A percentile compares a stretch with the other conserved stretches of the same genome.
These are phyloP conservation scores for Pyrocephalus nanus DNA, from an alignment of 2,797 vertebrate genomes.

Conservation along the genomic window DNA sequence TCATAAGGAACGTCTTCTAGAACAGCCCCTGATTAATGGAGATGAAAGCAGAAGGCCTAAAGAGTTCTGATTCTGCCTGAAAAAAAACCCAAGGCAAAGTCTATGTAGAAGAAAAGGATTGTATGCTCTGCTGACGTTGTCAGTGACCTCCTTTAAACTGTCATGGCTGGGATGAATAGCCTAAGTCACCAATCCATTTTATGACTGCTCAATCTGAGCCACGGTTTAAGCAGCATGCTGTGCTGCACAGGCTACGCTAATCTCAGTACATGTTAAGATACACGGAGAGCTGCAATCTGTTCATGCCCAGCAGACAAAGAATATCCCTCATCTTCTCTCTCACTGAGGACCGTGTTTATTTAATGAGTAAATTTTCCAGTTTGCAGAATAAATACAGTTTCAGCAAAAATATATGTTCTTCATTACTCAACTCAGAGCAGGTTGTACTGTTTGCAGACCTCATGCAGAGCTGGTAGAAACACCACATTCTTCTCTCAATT, in stretches of 20 bases:
- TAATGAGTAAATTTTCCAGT: neutral
- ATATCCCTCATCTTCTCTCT: neutral
- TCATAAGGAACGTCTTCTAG: neutral
- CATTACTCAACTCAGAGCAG: neutral
- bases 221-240: neutral
- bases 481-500: neutral
- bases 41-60: neutral
- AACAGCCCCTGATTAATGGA: neutral
- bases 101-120: constrained; percentile 10
- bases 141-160: constrained; percentile 52
- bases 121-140: neutral
- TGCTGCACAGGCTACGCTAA: neutral
- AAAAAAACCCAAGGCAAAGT: neutral
- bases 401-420: neutral
- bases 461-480: neutral
- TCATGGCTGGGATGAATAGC: constrained; percentile 42
- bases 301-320: neutral
- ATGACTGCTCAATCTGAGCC: constrained; percentile 62
- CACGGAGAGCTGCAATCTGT: neutral
- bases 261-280: neutral
- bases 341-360: neutral
- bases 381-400: neutral
- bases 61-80: neutral
- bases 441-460: neutral
- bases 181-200: constrained; percentile 57